These are phyloP conservation scores for Teleopsis dalmanni DNA, from an alignment of 1,140 invertebrate genomes.

Conservation along the genomic window DNA sequence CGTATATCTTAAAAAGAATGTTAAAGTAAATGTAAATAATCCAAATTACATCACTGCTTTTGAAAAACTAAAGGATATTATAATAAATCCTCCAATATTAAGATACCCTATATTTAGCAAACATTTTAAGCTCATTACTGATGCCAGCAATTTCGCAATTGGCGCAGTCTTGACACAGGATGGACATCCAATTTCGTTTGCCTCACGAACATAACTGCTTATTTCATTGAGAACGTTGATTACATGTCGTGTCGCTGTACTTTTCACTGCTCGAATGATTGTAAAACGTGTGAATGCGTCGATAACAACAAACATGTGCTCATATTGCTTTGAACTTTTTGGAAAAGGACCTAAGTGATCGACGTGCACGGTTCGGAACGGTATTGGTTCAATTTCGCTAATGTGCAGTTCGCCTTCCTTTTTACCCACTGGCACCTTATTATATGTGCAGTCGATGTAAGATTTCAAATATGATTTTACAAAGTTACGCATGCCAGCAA, in stretches of 20 bases:
- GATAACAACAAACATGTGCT: conserved; percentile 22
- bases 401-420: conserved; percentile 11
- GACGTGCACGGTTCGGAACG: conserved; percentile 18
- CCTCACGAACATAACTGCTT: too few species aligned
- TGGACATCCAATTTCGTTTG: too few species aligned
- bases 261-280: conserved; percentile 17
- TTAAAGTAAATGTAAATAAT: too few species aligned
- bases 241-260: conserved; percentile 22
- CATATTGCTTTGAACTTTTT: conserved; percentile 19
- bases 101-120: too few species aligned
- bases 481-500: conserved; percentile 19
- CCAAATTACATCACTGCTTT: too few species aligned
- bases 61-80: too few species aligned
- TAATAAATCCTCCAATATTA: too few species aligned
- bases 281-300: conserved; percentile 27
- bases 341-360: conserved; percentile 27
- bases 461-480: conserved; percentile 12
- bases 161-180: too few species aligned
- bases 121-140: too few species aligned
- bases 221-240: too few species aligned
- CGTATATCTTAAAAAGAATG: too few species aligned
- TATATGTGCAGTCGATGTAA: conserved; percentile 10
- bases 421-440: conserved; percentile 11
- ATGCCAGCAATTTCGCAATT: too few species aligned
- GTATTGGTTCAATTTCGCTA: conserved; percentile 9